Conservation (phyloP, 2,797 vertebrate genomes). For the Periparus ater region DNA sequence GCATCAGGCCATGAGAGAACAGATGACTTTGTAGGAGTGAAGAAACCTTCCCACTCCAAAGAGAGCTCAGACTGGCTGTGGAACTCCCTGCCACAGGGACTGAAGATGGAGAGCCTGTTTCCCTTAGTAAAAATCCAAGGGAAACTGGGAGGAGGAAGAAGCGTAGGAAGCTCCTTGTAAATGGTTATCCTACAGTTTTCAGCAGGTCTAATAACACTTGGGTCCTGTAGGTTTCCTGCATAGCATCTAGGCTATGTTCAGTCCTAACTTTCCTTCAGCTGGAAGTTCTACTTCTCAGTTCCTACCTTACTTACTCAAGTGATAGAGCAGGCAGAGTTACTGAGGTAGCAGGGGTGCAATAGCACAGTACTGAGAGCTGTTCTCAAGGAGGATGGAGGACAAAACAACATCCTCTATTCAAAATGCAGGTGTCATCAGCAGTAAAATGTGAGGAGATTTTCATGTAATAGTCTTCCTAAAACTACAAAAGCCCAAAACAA, state of each 20-base stretch:
- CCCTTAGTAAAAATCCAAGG: not conserved
- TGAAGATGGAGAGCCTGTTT: not conserved
- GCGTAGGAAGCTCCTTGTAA: not conserved
- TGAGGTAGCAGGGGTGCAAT: not conserved
- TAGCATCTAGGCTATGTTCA: not conserved
- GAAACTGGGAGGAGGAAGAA: not conserved
- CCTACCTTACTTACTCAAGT: not conserved
- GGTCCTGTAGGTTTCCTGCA: not conserved
- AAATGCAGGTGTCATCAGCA: not conserved
- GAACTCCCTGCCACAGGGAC: not conserved
- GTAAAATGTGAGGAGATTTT: not conserved
- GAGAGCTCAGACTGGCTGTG: not conserved
- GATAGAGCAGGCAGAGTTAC: not conserved
- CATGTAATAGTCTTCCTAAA: not conserved
- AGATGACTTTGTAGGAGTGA: not conserved
- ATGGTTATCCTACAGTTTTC: not conserved
- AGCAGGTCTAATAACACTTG: not conserved
- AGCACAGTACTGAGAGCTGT: rapidly evolving
- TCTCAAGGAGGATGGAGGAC: not conserved
- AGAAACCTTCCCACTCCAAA: not conserved
- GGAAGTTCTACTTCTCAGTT: not conserved
- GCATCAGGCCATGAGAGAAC: not conserved
- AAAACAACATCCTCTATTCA: not conserved
- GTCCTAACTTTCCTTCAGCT: not conserved
- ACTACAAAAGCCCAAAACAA: not conserved